Evolutionary conservation across 2,113 vertebrate genomes (phyloP).

Genomic region (Lipotes vexillifer): DNA sequence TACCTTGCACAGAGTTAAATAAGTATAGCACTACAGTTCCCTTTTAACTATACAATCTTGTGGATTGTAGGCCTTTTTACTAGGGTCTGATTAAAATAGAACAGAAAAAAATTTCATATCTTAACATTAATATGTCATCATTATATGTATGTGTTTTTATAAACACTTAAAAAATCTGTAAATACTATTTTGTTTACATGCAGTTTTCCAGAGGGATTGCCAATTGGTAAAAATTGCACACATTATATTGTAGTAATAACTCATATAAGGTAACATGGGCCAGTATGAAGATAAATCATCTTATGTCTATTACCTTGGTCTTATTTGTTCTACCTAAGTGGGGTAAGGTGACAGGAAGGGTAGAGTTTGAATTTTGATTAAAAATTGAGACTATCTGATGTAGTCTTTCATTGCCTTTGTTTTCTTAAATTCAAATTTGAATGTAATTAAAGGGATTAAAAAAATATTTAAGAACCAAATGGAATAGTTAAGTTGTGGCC

Average conservation of each 20-base stretch:
- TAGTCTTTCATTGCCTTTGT: slow-evolving; percentile 13
- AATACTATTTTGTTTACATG: neutral
- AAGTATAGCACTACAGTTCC: neutral
- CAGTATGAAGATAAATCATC: neutral
- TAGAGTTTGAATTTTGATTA: neutral
- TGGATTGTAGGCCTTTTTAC: neutral
- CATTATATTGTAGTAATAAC: neutral
- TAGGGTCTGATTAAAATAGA: slow-evolving; percentile 4
- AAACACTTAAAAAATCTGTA: neutral
- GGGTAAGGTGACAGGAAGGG: neutral
- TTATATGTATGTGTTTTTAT: neutral
- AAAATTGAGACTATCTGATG: neutral
- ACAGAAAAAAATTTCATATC: neutral
- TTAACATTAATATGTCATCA: neutral
- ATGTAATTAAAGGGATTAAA: neutral
- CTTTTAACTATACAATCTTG: neutral
- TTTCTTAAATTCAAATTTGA: slow-evolving; percentile 37
- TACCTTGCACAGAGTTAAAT: neutral
- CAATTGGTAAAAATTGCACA: neutral
- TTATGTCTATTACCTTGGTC: neutral
- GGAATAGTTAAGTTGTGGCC: neutral
- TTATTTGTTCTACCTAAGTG: neutral
- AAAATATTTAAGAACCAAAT: slow-evolving; percentile 10
- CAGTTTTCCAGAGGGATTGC: neutral
- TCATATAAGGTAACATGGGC: neutral